Conservation (phyloP, 2,888 invertebrate species). For the Acanthacorydalis orientalis region DNA sequence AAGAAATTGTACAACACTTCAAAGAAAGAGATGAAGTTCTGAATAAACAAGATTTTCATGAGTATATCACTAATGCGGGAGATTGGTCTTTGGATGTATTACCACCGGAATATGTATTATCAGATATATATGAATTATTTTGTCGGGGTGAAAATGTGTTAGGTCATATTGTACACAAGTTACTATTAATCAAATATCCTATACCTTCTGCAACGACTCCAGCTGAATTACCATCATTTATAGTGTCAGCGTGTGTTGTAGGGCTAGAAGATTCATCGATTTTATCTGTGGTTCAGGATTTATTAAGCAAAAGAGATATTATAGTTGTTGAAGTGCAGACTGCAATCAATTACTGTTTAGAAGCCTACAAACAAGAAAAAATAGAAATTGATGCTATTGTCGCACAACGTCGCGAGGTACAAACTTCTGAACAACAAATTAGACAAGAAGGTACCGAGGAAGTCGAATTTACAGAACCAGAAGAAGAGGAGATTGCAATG, state of each 20-base stretch:
- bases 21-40: constrained; percentile 33
- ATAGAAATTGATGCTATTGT: constrained; percentile 32
- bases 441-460: constrained; percentile 13
- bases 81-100: constrained; percentile 36
- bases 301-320: constrained; percentile 17
- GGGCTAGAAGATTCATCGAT: constrained; percentile 16
- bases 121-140: constrained; percentile 25
- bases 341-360: constrained; percentile 40
- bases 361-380: constrained; percentile 35
- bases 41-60: constrained; percentile 35
- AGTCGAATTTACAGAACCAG: constrained; percentile 44
- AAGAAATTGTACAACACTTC: constrained; percentile 31
- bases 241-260: constrained; percentile 19
- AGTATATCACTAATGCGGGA: constrained; percentile 33
- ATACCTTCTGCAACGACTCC: constrained; percentile 13
- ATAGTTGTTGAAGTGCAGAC: constrained; percentile 16
- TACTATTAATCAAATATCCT: constrained; percentile 22
- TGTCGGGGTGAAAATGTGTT: constrained; percentile 18
- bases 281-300: constrained; percentile 17
- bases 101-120: constrained; percentile 26
- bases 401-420: constrained; percentile 10
- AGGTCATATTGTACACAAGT: constrained; percentile 20
- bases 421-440: constrained; percentile 19
- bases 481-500: constrained; percentile 28
- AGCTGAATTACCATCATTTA: constrained; percentile 17